Evolutionary conservation across 2,113 vertebrate species (phyloP).

Genomic region (Ciconia boyciana): DNA sequence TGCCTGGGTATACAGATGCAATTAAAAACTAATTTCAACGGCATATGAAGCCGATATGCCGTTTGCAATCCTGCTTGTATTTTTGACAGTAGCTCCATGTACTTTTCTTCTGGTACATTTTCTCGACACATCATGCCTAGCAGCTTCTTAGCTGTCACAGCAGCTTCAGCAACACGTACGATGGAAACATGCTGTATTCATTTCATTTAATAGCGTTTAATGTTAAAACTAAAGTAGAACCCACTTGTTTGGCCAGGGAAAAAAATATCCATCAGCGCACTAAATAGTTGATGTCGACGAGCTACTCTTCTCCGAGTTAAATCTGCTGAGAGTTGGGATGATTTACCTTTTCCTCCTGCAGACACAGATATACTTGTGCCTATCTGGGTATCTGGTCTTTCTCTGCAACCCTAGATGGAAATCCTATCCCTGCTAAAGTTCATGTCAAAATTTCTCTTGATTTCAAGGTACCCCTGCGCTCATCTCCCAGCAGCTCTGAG

Average conservation of each 20-base stretch:
- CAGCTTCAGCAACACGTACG: constrained; percentile 39
- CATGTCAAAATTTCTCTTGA: background rate
- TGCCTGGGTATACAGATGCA: constrained; percentile 65
- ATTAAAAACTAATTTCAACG: constrained; percentile 70
- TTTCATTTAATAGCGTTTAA: constrained; percentile 56
- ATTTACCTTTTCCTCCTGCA: background rate
- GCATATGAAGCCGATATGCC: constrained; percentile 3
- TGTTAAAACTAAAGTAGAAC: constrained; percentile 54
- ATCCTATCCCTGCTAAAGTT: background rate
- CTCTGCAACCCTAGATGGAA: background rate
- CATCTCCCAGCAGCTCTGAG: background rate
- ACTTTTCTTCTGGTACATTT: constrained; percentile 59
- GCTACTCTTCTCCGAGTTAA: background rate
- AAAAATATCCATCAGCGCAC: background rate
- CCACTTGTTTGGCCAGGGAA: constrained; percentile 50
- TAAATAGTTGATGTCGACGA: background rate
- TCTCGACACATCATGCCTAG: constrained; percentile 68
- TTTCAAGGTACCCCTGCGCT: background rate
- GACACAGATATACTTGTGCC: background rate
- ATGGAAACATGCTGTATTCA: constrained; percentile 55
- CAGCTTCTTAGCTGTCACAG: constrained; percentile 68
- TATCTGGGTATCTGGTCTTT: background rate
- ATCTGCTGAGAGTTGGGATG: background rate
- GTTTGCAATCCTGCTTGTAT: constrained; percentile 43
- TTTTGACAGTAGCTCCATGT: constrained; percentile 54